Evolutionary conservation across 2,797 vertebrate species (phyloP).

Genomic region (Rhinophrynus dorsalis): DNA sequence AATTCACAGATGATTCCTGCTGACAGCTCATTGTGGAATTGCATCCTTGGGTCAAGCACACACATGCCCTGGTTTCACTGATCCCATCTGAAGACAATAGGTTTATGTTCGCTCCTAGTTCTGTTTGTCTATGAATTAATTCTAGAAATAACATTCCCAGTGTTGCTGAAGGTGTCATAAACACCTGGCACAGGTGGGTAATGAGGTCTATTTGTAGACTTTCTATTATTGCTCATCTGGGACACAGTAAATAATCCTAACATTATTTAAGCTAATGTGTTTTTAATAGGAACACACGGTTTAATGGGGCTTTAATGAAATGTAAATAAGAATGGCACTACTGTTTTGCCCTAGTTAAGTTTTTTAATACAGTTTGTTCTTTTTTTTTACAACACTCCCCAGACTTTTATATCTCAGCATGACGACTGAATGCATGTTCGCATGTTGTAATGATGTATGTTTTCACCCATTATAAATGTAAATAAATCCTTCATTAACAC

Average conservation of each 20-base stretch:
- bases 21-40: slow-evolving; percentile 28
- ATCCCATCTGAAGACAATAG: slow-evolving; percentile 31
- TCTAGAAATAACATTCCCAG: slow-evolving; percentile 46
- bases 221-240: slow-evolving; percentile 42
- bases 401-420: slow-evolving; percentile 43
- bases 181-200: slow-evolving; percentile 50
- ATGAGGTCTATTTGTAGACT: slow-evolving; percentile 43
- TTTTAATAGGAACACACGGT: slow-evolving; percentile 50
- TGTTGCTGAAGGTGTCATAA: slow-evolving; percentile 42
- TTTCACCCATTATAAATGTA: slow-evolving; percentile 40
- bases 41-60: slow-evolving; percentile 10
- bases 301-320: slow-evolving; percentile 51
- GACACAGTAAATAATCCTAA: slow-evolving; percentile 48
- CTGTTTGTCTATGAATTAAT: slow-evolving; percentile 28
- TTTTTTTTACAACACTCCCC: slow-evolving; percentile 41
- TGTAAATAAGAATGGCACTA: slow-evolving; percentile 50
- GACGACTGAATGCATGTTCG: slow-evolving; percentile 36
- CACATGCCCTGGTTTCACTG: slow-evolving; percentile 12
- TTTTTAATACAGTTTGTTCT: slow-evolving; percentile 44
- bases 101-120: slow-evolving; percentile 32
- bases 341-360: slow-evolving; percentile 46
- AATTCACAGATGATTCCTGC: slow-evolving; percentile 10
- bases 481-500: slow-evolving; percentile 39
- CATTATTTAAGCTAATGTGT: slow-evolving; percentile 51
- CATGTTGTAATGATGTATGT: slow-evolving; percentile 46